Base-by-base conservation (phyloP, 2,888 invertebrate species). In the Leptothorax acervorum region DNA sequence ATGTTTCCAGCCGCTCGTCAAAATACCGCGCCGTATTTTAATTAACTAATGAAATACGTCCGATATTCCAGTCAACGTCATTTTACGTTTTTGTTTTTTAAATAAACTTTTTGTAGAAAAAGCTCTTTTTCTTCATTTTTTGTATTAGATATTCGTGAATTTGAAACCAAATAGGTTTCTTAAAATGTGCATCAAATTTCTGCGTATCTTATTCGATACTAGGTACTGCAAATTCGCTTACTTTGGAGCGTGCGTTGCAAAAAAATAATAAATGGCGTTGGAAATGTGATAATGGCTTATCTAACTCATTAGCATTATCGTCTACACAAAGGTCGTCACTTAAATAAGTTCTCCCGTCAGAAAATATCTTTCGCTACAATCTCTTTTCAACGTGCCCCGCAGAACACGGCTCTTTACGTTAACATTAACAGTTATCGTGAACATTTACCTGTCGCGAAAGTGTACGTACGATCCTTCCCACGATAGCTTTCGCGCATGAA, bases 301-400 rank as follows among this genome's bases (percentile, higher is more conserved):
- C 79, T 73, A 45, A 51, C 51, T 79, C 78, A 85, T 83, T 83
- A 74, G 48, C 39, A 65, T 55, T 79, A 74, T 62, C 62, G 53
- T 6, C 45, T 60, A 31, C 57, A 39, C 65, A 57, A 74, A 74
- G 45, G 28, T 51, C 70, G n/a, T 57, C 66, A 78, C 45, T 57
- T 57, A 60, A 66, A 82, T 51, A 66, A 51, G 45, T 45, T 55
- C 35, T 35, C 48, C 23, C 42, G 75, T 55, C 75, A 75, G 31
- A 48, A 39, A 66, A 15, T 82, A 83, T 83, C 68, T 83, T n/a
- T 57, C 51, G 31, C 23, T 51, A 23, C 39, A 31, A 81, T 71
- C 78, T 82, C 35, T 76, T 57, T 66, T 60, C 66, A 66, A 57
- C 23, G 23, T 31, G 31, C 39, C 28, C 68, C 42, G 39, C 3